A percentile compares a stretch with the other conserved stretches of the same genome.
These are phyloP conservation scores for Caenorhabditis imperialis DNA, from an alignment of 2,888 invertebrate genomes.

Conservation along the genomic window DNA sequence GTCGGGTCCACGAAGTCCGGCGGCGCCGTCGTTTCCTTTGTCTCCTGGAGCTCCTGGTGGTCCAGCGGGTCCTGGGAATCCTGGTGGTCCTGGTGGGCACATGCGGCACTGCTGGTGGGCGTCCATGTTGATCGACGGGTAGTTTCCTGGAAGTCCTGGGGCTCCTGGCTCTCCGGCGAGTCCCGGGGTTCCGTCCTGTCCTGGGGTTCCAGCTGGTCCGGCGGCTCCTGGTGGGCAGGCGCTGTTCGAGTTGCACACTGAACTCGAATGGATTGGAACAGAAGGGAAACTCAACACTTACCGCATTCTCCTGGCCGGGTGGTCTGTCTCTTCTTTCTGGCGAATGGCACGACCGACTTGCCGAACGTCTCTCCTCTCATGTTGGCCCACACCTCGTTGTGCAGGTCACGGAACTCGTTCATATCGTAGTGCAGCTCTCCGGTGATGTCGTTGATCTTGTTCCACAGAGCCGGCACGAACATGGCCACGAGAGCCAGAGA, in stretches of 20 bases:
- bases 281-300: slow-evolving; percentile 10
- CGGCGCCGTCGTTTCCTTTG: slow-evolving; percentile 50
- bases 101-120: slow-evolving; percentile 65
- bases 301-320: slow-evolving; percentile 59
- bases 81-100: slow-evolving; percentile 67
- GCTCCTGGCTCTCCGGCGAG: slow-evolving; percentile 57
- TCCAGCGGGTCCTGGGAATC: slow-evolving; percentile 65
- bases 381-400: slow-evolving; percentile 55
- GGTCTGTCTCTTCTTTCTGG: slow-evolving; percentile 62
- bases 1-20: slow-evolving; percentile 63
- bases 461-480: slow-evolving; percentile 60
- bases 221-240: slow-evolving; percentile 61
- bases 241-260: slow-evolving; percentile 61
- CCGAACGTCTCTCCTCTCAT: slow-evolving; percentile 58
- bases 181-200: slow-evolving; percentile 62
- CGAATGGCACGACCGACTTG: slow-evolving; percentile 56
- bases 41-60: slow-evolving; percentile 63
- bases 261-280: background rate
- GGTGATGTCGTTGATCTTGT: slow-evolving; percentile 61
- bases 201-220: slow-evolving; percentile 59
- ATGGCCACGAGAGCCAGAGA: slow-evolving; percentile 55
- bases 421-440: slow-evolving; percentile 60
- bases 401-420: slow-evolving; percentile 60
- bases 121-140: slow-evolving; percentile 66
- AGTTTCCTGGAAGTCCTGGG: slow-evolving; percentile 66